These are phyloP conservation scores for Sparus aurata DNA, from an alignment of 2,797 vertebrate genomes.

Conservation along the genomic window DNA sequence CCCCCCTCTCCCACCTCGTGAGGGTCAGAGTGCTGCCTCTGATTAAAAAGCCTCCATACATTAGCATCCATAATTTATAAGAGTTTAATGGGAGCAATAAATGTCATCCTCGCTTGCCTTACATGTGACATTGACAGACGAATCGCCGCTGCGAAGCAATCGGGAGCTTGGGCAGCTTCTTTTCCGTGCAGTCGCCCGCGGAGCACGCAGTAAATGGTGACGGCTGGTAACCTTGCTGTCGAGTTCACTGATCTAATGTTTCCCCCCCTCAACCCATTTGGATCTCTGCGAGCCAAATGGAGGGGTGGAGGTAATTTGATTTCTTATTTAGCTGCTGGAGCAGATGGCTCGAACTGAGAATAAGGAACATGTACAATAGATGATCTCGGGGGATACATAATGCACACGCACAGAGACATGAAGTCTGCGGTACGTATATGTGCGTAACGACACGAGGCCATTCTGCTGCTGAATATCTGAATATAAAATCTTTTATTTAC, in stretches of 20 bases:
- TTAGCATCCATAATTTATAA: constrained; percentile 81
- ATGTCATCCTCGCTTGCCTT: constrained; percentile 70
- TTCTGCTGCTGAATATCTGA: constrained; percentile 26
- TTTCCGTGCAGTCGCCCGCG: constrained; percentile 39
- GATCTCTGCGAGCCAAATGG: constrained; percentile 58
- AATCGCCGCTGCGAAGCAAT: constrained; percentile 43
- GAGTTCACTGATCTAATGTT: constrained; percentile 74
- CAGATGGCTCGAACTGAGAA: constrained; percentile 58
- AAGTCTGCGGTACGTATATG: constrained; percentile 6
- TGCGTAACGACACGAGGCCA: constrained; percentile 7
- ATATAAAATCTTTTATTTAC: constrained; percentile 30
- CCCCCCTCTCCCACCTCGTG: constrained; percentile 21
- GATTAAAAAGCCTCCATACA: constrained; percentile 76
- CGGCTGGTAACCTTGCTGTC: constrained; percentile 69
- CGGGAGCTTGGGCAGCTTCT: constrained; percentile 34
- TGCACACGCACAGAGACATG: constrained; percentile 16
- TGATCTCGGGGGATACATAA: constrained; percentile 51
- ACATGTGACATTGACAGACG: constrained; percentile 72
- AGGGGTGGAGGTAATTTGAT: constrained; percentile 65
- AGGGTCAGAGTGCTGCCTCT: constrained; percentile 65
- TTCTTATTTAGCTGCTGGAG: constrained; percentile 64
- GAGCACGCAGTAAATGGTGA: constrained; percentile 55
- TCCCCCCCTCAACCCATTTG: constrained; percentile 52
- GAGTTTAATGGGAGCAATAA: constrained; percentile 76
- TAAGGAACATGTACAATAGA: constrained; percentile 28